Evolutionary conservation across 1,140 invertebrate species (phyloP).

Genomic region (Rhagoletis pomonella): DNA sequence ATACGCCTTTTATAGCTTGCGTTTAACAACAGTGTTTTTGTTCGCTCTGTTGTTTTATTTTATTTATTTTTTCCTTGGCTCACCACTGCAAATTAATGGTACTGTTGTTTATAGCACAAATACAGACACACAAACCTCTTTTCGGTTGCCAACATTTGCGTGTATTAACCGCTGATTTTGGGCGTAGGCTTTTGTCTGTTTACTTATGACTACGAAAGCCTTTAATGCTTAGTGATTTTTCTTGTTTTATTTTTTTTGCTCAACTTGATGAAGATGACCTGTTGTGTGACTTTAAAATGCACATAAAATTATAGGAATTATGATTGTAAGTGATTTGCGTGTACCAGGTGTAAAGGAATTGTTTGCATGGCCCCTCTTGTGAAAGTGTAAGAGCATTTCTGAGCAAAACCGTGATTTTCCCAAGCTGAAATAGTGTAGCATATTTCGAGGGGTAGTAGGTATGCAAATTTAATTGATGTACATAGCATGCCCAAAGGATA

Average conservation of each 20-base stretch:
- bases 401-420: no score
- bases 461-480: no score
- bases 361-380: no score
- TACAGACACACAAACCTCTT: neutral
- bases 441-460: no score
- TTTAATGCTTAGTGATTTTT: slow-evolving; percentile 4
- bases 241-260: neutral
- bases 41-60: neutral
- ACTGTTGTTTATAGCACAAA: slow-evolving; percentile 24
- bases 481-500: no score
- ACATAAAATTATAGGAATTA: slow-evolving; percentile 16
- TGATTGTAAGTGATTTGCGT: neutral
- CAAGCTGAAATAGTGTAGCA: no score
- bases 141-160: neutral
- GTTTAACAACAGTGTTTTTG: neutral
- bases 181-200: neutral
- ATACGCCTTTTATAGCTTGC: slow-evolving; percentile 38
- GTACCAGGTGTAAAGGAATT: no score
- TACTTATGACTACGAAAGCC: neutral
- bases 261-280: neutral
- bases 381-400: no score
- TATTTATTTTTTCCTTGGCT: neutral
- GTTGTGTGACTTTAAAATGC: slow-evolving; percentile 33
- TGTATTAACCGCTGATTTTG: neutral
- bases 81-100: neutral